Evolutionary conservation across 2,888 invertebrate species (phyloP), one percentile per base, ranked within the genome.

Genomic region (Blomia tropicalis): DNA sequence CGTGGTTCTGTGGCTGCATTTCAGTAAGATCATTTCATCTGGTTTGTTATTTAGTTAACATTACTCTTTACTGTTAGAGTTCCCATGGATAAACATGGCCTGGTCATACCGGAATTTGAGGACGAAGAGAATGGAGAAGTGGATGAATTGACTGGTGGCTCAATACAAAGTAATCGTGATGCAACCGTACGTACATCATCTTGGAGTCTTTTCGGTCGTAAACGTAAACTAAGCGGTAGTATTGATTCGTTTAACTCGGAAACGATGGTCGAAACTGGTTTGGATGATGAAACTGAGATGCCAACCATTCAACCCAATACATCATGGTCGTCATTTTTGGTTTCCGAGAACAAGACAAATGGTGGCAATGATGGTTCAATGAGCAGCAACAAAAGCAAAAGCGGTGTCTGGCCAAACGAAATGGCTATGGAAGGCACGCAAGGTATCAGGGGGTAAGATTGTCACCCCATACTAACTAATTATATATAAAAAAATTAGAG

Each of bases 1-100:
- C 73, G 79, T 43, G 79, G 79, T 58, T 79, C 79, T 43, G 79
- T 79, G 3, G 78, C 78, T 31, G 74, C 77, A 59, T 79, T 79
- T 78, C 75, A 73, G 79, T 79, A 71, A 75, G 58, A 7, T 4
- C 5, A 58, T 19, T 22, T 65, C 23, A 5, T 60, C 31, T 23
- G n/a, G 53, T 62, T 62, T 4, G 14, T 22, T 30, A 29, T 59
- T 63, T 41, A 64, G 43, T 60, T 60, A n/a, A n/a, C n/a, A 11
- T 66, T 30, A 23, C n/a, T 30, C 17, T 25, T 11, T 25, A 59
- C 25, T 60, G 22, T 29, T 27, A 2, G 47, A 30, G 77, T 79
- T 29, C 79, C 79, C 1, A 77, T 78, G 67, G 76, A 76, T 43
- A 77, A 79, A 66, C 78, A 79, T 66, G 75, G 75, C 41, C 76